A percentile compares a stretch with the other conserved stretches of the same genome.
These are phyloP conservation scores for Melieria omissa DNA, from an alignment of 2,888 invertebrate species.

Conservation along the genomic window DNA sequence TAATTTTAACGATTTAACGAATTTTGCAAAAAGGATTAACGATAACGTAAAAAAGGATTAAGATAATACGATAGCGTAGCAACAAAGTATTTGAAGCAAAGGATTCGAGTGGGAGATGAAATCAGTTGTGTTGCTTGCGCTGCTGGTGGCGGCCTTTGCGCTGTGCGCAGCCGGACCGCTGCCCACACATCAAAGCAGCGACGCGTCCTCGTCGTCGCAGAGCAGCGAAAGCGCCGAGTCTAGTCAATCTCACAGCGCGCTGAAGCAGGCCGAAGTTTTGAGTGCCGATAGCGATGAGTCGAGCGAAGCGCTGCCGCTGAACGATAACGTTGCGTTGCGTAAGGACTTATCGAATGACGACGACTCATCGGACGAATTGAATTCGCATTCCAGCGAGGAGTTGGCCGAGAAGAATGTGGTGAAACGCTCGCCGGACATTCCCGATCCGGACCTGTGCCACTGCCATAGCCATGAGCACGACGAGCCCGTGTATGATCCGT, in stretches of 20 bases:
- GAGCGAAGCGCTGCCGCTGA: too few species aligned
- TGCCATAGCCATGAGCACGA: neutral
- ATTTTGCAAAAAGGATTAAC: too few species aligned
- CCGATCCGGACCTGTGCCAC: slow-evolving; percentile 22
- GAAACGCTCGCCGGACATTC: slow-evolving; percentile 26
- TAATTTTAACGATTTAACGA: too few species aligned
- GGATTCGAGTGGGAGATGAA: too few species aligned
- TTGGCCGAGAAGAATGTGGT: neutral
- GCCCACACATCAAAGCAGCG: neutral
- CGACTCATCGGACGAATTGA: neutral
- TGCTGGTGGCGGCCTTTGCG: neutral
- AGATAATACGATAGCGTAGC: too few species aligned
- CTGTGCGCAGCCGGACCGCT: neutral
- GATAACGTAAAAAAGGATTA: too few species aligned
- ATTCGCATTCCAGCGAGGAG: slow-evolving; percentile 9
- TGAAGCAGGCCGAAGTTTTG: neutral
- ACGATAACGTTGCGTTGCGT: too few species aligned
- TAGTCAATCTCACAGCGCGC: neutral
- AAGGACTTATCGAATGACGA: too few species aligned
- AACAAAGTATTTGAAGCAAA: too few species aligned
- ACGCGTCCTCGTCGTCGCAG: neutral
- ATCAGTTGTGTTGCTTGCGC: too few species aligned
- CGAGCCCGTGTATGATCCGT: neutral
- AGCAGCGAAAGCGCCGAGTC: neutral
- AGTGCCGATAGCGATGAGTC: neutral